These are phyloP conservation scores for Rostratula benghalensis DNA, from an alignment of 2,113 vertebrate species.

Conservation along the genomic window DNA sequence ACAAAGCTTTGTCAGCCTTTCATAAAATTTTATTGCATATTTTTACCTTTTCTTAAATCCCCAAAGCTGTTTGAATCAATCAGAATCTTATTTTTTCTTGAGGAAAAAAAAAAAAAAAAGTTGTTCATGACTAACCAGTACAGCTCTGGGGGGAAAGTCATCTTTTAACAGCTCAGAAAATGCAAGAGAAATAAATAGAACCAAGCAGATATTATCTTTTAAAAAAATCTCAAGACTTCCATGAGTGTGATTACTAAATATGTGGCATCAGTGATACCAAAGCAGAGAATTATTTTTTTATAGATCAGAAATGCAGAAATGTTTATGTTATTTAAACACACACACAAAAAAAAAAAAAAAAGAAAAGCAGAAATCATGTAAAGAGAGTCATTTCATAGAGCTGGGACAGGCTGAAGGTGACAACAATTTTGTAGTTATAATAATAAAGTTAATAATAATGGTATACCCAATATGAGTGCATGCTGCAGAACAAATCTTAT, in stretches of 20 bases:
- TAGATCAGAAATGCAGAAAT: not conserved
- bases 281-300: not conserved
- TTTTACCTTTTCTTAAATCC: not conserved
- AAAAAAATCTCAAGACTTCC: not conserved
- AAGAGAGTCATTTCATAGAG: not conserved
- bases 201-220: not conserved
- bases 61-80: not conserved
- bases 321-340: not conserved
- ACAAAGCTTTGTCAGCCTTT: not conserved
- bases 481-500: not conserved
- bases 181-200: not conserved
- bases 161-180: not conserved
- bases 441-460: not conserved
- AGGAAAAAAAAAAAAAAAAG: not conserved
- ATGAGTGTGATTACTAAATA: not conserved
- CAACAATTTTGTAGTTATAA: not conserved
- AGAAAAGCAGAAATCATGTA: not conserved
- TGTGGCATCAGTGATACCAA: accelerated
- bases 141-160: not conserved
- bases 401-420: not conserved
- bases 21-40: not conserved
- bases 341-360: too few species aligned
- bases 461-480: not conserved
- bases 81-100: not conserved
- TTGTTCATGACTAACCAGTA: not conserved